Base-by-base conservation (phyloP, 2,797 vertebrate genomes). In the Botia almorhae region DNA sequence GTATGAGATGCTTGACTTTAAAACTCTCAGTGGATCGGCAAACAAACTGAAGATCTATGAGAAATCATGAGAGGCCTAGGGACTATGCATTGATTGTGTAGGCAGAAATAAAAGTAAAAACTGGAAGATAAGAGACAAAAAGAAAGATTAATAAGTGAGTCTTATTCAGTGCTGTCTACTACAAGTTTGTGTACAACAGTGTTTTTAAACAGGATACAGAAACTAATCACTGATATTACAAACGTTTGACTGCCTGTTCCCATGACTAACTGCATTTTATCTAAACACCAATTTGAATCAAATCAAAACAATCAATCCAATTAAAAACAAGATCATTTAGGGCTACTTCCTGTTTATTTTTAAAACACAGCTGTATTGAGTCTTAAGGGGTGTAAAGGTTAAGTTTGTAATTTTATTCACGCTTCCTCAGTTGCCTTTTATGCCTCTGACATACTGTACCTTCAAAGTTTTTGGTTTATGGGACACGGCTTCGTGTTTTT, bases 101-200 rank as follows among this genome's bases (percentile, higher is more conserved):
- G 79, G 68, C 82, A 85, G 76, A 81, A 88, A 90, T 77, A 71
- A 89, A 86, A 88, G 76, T 64, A 85, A 85, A 86, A 74, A 86
- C 87, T 43, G 85, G 76, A 87, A 87, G 76, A 81, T 82, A 86
- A 88, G 88, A 56, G 39, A 88, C 85, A 76, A 84, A 86, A 81
- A 51, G 84, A 81, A 86, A 87, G 81, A 82, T 81, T 85, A 87
- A 88, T 88, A 84, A 85, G 83, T 61, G 76, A 83, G 81, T 87
- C 73, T 81, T 51, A 67, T 84, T 88, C 83, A 81, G 63, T 74
- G 33, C 39, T 4, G 51, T 65, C 85, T 69, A 3, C 2, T 2
- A 60, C 69, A 84, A 82, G 60, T 65, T 33, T 74, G 61, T 74
- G 26, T 72, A 65, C 60, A 71, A 76, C 7, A 58, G 74, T 17